Base-by-base conservation (phyloP, 2,797 vertebrate species). In the Crax fasciolata region DNA sequence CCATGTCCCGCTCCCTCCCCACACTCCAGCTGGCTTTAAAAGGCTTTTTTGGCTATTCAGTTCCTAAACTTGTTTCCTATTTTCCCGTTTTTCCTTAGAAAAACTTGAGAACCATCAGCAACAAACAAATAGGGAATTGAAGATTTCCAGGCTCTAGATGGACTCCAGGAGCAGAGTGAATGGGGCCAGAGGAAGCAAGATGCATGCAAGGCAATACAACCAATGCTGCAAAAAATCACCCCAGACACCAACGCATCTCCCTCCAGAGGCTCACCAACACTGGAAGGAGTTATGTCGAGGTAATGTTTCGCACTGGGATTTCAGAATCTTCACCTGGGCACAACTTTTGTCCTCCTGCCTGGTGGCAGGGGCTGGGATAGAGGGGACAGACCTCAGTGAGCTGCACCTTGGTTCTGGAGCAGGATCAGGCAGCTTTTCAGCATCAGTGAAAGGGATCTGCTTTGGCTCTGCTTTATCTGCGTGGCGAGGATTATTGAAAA, bases 401-500 rank as follows among this genome's bases (percentile, higher is more conserved):
- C n/a, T 1, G 12, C 9, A 17, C 0, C 1, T 18, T 0, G 8
- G 65, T 52, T 72, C 14, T 57, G 43, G 85, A 57, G 62, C 28
- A 28, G 67, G 83, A 87, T 76, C 21, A 32, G 71, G 39, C 15
- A 65, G 41, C 51, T 49, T 73, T 77, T 46, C 58, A 57, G 46
- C 32, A 65, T 66, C 2, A 1, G 68, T 62, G 28, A 30, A 11
- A 93, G 28, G 49, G 88, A 80, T 77, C 52, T 0, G 0, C 6
- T 83, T 74, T 73, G 77, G 85, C 63, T 95, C 2, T 0, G 57
- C 46, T 93, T 87, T 89, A 79, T 87, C 94, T 77, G 71, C 1
- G 8, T 0, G 0, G 87, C 28, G 72, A 72, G 88, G 88, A 93
- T 93, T 89, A 74, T 4, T 85, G 86, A 32, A 87, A 78, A 95